Conservation (phyloP, 2,797 vertebrate species). For the Rousettus madagascariensis region DNA sequence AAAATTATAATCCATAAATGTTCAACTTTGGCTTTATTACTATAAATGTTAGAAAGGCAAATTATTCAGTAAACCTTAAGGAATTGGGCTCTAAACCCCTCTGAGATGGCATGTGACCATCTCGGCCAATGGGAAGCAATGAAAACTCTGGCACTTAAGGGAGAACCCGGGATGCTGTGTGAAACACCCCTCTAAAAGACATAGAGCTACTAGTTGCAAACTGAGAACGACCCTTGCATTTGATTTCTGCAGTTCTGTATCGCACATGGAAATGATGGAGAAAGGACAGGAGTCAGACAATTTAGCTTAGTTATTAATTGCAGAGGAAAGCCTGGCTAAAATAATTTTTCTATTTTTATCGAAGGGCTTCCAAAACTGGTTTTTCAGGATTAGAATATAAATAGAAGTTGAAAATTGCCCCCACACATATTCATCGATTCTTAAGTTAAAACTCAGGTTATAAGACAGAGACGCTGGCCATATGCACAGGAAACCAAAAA, state of each 20-base stretch:
- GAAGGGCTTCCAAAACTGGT: slow-evolving; percentile 82
- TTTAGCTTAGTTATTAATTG: slow-evolving; percentile 18
- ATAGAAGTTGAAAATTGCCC: slow-evolving; percentile 71
- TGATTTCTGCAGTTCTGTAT: not conserved
- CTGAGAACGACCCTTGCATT: not conserved
- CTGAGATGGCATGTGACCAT: not conserved
- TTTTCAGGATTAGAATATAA: slow-evolving; percentile 82
- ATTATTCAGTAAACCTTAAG: not conserved
- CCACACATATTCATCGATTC: slow-evolving; percentile 34
- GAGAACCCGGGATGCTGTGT: not conserved
- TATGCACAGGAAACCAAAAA: not conserved
- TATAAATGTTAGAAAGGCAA: not conserved
- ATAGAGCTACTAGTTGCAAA: not conserved
- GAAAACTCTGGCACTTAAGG: not conserved
- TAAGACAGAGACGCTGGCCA: not conserved
- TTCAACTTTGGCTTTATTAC: not conserved
- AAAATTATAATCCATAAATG: not conserved
- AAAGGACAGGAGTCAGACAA: not conserved
- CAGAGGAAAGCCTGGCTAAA: slow-evolving; percentile 40
- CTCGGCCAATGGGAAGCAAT: not conserved
- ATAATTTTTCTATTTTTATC: slow-evolving; percentile 79
- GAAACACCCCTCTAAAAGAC: not conserved
- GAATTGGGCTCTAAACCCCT: not conserved
- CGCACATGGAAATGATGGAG: not conserved
- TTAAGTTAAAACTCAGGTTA: slow-evolving; percentile 27